Conservation (phyloP, 92 coral and sea anemone genomes). For the Epizoanthus ramosus region DNA sequence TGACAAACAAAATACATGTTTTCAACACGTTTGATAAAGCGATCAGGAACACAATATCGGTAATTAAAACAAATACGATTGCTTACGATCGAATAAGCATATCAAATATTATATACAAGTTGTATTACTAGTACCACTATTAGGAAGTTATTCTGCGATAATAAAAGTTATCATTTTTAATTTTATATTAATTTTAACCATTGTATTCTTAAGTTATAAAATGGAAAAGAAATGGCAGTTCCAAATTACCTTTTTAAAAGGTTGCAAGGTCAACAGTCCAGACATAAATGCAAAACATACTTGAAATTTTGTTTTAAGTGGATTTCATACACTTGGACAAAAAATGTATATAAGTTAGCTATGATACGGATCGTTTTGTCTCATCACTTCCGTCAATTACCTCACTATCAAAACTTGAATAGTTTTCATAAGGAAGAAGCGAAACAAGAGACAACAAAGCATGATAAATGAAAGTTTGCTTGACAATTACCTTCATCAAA, state of each 20-base stretch:
- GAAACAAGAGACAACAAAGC: too few species aligned
- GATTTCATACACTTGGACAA: neutral
- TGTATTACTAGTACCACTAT: too few species aligned
- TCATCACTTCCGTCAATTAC: too few species aligned
- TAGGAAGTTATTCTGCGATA: neutral
- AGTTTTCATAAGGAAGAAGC: too few species aligned
- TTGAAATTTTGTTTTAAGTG: slow-evolving; percentile 5
- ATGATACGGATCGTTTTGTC: too few species aligned
- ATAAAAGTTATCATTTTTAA: neutral
- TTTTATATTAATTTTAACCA: neutral
- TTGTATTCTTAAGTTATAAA: neutral
- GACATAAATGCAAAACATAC: slow-evolving; percentile 17
- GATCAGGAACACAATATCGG: neutral
- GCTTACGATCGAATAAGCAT: too few species aligned
- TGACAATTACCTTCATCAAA: too few species aligned
- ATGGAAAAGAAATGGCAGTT: neutral
- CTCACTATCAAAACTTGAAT: too few species aligned
- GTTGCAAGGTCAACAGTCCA: slow-evolving; percentile 6
- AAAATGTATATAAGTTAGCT: too few species aligned
- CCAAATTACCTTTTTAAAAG: neutral
- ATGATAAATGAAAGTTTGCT: too few species aligned
- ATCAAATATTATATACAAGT: too few species aligned
- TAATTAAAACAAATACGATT: too few species aligned
- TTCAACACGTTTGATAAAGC: neutral
- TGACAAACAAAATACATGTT: slow-evolving; percentile 19